Evolutionary conservation across 1,140 invertebrate genomes (phyloP).

Genomic region (Pollicipes pollicipes): DNA sequence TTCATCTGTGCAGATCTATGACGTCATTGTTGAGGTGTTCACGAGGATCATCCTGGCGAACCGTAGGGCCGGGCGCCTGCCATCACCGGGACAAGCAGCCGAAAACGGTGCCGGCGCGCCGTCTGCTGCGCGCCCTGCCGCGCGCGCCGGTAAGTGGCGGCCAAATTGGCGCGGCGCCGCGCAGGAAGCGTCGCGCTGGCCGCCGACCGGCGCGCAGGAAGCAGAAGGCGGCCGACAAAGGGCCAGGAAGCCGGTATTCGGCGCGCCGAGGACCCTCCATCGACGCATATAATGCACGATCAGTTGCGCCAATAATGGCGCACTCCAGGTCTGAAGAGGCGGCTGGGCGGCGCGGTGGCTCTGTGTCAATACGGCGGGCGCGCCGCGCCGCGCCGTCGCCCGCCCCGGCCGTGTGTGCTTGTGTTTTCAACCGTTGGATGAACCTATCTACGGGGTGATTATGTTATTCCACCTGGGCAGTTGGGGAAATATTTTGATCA

Average conservation of each 20-base stretch:
- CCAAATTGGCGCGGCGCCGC: background rate
- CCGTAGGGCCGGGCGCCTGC: no score
- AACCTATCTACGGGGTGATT: background rate
- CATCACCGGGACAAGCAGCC: no score
- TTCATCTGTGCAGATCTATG: no score
- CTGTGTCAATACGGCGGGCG: background rate
- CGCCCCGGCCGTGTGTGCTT: background rate
- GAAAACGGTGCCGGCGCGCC: no score
- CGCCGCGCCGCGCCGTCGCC: no score
- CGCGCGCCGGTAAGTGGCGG: no score
- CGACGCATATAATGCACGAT: background rate
- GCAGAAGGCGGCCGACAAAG: background rate
- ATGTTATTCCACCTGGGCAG: conserved; percentile 1
- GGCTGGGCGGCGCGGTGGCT: no score
- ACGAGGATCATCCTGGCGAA: no score
- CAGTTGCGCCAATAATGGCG: background rate
- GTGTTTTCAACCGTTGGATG: background rate
- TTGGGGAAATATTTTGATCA: conserved; percentile 2
- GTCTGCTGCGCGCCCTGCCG: no score
- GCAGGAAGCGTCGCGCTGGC: background rate
- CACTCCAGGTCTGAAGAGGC: background rate
- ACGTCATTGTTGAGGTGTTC: no score
- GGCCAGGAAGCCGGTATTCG: background rate
- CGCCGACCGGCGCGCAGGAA: no score
- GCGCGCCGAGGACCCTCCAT: background rate